Base-by-base conservation (phyloP, 2,113 vertebrate species). In the Gulo gulo region DNA sequence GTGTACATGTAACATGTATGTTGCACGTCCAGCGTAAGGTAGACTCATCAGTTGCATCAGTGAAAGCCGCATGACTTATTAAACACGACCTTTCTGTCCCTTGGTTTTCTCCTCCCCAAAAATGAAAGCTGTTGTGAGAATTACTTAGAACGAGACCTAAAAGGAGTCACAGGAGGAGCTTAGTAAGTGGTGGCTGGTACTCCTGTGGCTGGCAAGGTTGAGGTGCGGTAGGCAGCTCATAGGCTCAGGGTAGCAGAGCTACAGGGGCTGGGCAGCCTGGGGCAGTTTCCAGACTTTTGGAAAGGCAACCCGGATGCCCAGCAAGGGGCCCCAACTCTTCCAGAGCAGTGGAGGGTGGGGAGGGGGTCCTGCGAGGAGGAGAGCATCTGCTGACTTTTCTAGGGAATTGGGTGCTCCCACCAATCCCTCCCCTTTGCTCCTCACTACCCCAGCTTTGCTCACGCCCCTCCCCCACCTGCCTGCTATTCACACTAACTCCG, bases 41-140 rank as follows among this genome's bases (percentile, higher is more conserved):
- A 31, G 65, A 23, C 52, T 73, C 55, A 63, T 85, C 67, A 26
- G 5, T 16, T 55, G 29, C 9, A 45, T 83, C 42, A 79, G 47
- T 18, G 29, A 88, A 88, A 90, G 24, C 15, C 6, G 21, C 23
- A 21, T 0, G 5, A 65, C 9, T 59, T 69, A 85, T 34, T 89
- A 85, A 79, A 80, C 36, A 13, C 67, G 55, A 85, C 34, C 82
- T 79, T 73, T 55, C 39, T 74, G 39, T 83, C n/a, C 74, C 82
- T 82, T 47, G 6, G 34, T 86, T 78, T 86, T 63, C 11, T 39
- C 65, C 79, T 74, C 34, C 34, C 85, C 63, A 65, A 88, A 95
- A 78, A 47, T 39, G 26, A 88, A 92, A 76, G 24, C 69, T 50
- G 7, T 69, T 36, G n/a, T 85, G 82, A 96, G 92, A 92, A 88